Evolutionary conservation across 2,797 vertebrate genomes (phyloP), one percentile per base, ranked within the genome.

Genomic region (Apogon hyalosoma): DNA sequence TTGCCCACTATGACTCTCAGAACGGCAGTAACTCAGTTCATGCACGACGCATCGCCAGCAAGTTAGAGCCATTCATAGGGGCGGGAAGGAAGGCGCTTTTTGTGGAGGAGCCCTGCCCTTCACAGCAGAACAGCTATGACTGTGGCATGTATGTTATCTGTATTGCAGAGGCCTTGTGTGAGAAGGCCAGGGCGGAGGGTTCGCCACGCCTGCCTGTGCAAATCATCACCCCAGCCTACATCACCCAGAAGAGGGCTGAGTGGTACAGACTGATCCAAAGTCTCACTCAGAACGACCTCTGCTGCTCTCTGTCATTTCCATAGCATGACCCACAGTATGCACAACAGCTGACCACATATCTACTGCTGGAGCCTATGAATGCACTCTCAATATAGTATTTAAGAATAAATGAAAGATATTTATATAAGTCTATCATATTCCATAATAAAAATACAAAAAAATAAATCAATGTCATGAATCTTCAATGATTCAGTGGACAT

Each of bases 61-160:
- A 96, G 82, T 76, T 99, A 33, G 95, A 97, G 77, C 81, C 91
- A 56, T 96, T 98, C 69, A 69, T 98, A 68, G 92, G 94, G 3
- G 82, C 85, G 0, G 91, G 87, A 51, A 80, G 90, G 12, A 94
- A 92, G 74, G 79, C 90, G 9, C 65, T 74, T 57, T 97, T 98
- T 0, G 73, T 89, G 48, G 97, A 99, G 83, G 97, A 99, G 88
- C 92, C 91, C n/a, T 94, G 96, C 0, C 97, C 97, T 0, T 89
- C 92, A 0, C 98, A 99, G 90, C 94, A 98, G 88, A 99, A 99
- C 92, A 98, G 96, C 93, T 98, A 97, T 16, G 98, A 99, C 94
- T 99, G 98, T 41, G 98, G 98, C 84, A 98, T 99, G 98, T 99
- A 99, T 0, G 97, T 99, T 46, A 95, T 99, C 83, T 98, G 97